phyloP scores from a whole-genome alignment of 2,113 vertebrate species.

The Neoarius graeffei region DNA sequence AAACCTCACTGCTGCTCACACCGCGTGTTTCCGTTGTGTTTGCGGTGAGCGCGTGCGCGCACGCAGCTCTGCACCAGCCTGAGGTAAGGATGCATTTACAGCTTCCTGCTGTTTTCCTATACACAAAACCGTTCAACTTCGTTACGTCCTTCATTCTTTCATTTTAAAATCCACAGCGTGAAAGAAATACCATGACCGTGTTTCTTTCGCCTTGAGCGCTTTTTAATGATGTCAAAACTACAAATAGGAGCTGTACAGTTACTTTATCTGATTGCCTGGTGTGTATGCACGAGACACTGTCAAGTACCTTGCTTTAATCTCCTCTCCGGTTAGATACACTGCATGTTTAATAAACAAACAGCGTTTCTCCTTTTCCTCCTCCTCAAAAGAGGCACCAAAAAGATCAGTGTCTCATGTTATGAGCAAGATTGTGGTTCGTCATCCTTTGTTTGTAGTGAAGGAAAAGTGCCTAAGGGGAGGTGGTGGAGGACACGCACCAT shows the following conservation, averaged over 20 bases:
- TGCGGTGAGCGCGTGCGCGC: conserved; percentile 31
- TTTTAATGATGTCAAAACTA: not conserved
- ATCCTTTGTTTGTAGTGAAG: conserved; percentile 66
- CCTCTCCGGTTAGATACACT: conserved; percentile 52
- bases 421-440: conserved; percentile 27
- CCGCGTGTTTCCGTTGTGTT: conserved; percentile 1
- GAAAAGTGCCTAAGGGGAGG: conserved; percentile 55
- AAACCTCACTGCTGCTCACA: conserved; percentile 54
- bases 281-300: too few species aligned
- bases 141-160: not conserved
- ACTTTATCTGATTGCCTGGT: conserved; percentile 4
- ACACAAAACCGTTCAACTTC: conserved; percentile 39
- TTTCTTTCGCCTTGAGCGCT: not conserved
- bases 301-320: not conserved
- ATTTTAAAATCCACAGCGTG: not conserved
- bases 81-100: conserved; percentile 66
- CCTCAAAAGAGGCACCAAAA: conserved; percentile 57
- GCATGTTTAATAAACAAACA: conserved; percentile 64
- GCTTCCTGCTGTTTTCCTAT: not conserved
- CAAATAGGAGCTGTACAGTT: not conserved
- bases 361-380: not conserved
- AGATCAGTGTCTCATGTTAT: conserved; percentile 41
- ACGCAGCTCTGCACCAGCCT: conserved; percentile 70
- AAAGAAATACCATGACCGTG: not conserved
- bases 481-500: not conserved